Evolutionary conservation across 2,888 invertebrate species (phyloP).

Genomic region (Syrphus vitripennis): DNA sequence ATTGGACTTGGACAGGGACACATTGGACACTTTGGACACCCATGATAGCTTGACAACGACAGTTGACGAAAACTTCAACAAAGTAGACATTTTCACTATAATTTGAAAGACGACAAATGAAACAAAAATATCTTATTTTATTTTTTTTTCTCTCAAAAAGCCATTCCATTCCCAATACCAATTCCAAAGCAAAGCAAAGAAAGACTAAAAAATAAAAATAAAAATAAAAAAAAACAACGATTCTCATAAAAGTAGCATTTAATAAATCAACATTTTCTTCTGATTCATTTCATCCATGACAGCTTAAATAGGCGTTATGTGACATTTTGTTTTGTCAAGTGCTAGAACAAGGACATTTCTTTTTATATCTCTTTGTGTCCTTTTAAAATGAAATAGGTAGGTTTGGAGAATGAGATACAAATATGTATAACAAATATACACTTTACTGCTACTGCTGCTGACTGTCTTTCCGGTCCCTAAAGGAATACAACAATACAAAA

Average conservation of each 20-base stretch:
- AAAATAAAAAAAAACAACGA: constrained; percentile 32
- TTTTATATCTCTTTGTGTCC: neutral
- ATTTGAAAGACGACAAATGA: constrained; percentile 32
- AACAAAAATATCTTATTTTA: constrained; percentile 7
- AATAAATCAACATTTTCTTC: constrained; percentile 69
- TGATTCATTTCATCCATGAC: constrained; percentile 68
- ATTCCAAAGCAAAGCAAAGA: constrained; percentile 31
- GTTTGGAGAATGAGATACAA: neutral
- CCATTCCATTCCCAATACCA: constrained; percentile 1
- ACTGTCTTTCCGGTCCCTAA: constrained; percentile 28
- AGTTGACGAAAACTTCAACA: constrained; percentile 55
- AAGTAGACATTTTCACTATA: constrained; percentile 44
- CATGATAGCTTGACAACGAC: constrained; percentile 59
- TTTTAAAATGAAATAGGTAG: constrained; percentile 31
- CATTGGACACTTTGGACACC: constrained; percentile 15
- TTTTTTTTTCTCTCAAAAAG: constrained; percentile 4
- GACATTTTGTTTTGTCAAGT: constrained; percentile 55
- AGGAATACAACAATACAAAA: constrained; percentile 20
- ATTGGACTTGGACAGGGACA: neutral
- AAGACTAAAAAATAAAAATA: neutral
- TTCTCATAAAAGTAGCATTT: constrained; percentile 66
- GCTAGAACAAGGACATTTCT: constrained; percentile 23
- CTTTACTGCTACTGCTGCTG: neutral
- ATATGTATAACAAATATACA: neutral
- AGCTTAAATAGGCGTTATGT: constrained; percentile 66